These are phyloP conservation scores for Drosophila obscura DNA, from an alignment of 1,140 invertebrate species.

Conservation along the genomic window DNA sequence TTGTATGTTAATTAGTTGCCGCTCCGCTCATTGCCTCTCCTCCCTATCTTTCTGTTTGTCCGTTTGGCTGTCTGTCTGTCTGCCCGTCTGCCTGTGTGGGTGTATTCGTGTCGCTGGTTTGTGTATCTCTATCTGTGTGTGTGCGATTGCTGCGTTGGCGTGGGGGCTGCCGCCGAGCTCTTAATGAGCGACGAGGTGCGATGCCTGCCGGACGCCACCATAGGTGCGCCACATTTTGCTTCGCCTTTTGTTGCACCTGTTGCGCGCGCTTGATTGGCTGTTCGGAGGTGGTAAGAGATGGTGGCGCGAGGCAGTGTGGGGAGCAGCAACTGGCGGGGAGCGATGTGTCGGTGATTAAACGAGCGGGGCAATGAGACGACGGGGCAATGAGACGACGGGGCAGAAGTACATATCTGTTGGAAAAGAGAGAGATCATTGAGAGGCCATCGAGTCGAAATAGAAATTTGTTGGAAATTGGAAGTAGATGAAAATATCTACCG, in stretches of 20 bases:
- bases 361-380: no score
- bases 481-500: no score
- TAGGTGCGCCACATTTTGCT: conserved; percentile 63
- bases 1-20: conserved; percentile 78
- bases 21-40: conserved; percentile 27
- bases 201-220: conserved; percentile 30
- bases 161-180: conserved; percentile 50
- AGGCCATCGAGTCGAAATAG: conserved; percentile 23
- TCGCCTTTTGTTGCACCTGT: conserved; percentile 65
- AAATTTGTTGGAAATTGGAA: no score
- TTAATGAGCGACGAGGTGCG: conserved; percentile 53
- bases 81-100: conserved; percentile 29
- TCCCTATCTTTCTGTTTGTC: background rate
- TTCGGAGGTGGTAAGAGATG: background rate
- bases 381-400: no score
- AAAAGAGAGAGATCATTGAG: conserved; percentile 43
- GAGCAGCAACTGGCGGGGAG: background rate
- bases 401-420: no score
- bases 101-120: conserved; percentile 7
- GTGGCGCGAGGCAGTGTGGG: background rate
- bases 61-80: conserved; percentile 2
- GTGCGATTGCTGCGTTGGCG: conserved; percentile 25
- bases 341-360: no score
- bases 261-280: conserved; percentile 65
- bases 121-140: background rate